Evolutionary conservation across 1,140 invertebrate species (phyloP), one percentile per base, ranked within the genome.

Genomic region (Zelostemma sp.): DNA sequence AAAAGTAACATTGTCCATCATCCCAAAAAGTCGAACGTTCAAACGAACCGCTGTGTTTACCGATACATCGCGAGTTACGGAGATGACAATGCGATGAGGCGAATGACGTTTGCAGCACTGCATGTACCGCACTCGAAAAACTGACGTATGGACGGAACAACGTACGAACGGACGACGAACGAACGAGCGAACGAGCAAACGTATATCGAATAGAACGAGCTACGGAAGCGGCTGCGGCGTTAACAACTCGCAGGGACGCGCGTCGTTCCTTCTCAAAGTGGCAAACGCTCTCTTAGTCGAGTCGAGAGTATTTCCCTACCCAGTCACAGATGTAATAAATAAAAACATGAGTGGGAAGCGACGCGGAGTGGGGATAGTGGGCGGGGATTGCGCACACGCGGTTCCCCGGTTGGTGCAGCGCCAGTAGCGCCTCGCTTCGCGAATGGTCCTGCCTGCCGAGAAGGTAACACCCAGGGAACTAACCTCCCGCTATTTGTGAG

Each of bases 291-390:
- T 83, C 85, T 85, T 85, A 84, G 84, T 86, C 84, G 74, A 82
- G 81, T 82, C 80, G 77, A 77, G 82, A 81, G 83, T 85, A 85
- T 85, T 85, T 84, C 84, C 86, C 84, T 86, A 87, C 85, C 82
- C 85, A 86, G 87, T 86, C 87, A 88, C 87, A 87, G 87, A 88
- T 88, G 87, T 88, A 89, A 88, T 88, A 88, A 88, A 89, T 88
- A 88, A 89, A 88, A 89, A 89, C 87, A 88, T 85, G 85, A 81
- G 80, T 86, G 84, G 86, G 85, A 87, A 77, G 67, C 58, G 74
- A 65, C 59, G 43, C 19, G 47, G 65, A 64, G 72, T 74, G 74
- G 79, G 80, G 80, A 77, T 67, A 71, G 72, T 72, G 72, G 75
- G 80, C 75, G 75, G 63, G 71, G 66, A 71, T 73, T 73, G 76